These are phyloP conservation scores for Athene noctua DNA, from an alignment of 2,113 vertebrate species.

Conservation along the genomic window DNA sequence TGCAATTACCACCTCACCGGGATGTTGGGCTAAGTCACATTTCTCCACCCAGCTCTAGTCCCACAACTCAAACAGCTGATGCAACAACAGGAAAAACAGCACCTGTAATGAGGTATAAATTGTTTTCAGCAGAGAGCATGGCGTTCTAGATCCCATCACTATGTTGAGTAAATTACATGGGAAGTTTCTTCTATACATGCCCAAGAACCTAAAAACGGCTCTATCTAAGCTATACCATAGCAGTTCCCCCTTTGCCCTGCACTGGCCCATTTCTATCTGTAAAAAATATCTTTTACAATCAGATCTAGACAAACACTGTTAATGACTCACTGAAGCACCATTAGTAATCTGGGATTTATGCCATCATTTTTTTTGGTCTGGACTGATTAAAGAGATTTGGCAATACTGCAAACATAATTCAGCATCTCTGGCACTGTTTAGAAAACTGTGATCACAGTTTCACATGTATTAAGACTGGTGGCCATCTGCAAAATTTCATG, in stretches of 20 bases:
- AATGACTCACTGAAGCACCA: slow-evolving; percentile 27
- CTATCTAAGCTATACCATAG: not conserved
- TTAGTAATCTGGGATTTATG: slow-evolving; percentile 15
- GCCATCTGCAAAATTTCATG: slow-evolving; percentile 27
- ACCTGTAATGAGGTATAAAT: not conserved
- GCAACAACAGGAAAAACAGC: not conserved
- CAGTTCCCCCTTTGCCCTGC: not conserved
- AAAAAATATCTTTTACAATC: not conserved
- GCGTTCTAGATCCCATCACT: not conserved
- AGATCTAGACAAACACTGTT: not conserved
- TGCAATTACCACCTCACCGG: not conserved
- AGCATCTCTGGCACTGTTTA: slow-evolving; percentile 31
- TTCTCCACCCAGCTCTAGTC: not conserved
- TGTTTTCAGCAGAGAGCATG: not conserved
- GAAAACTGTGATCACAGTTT: slow-evolving; percentile 48
- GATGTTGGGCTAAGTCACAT: not conserved
- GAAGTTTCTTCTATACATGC: not conserved
- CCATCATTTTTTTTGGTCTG: slow-evolving; percentile 47
- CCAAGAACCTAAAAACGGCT: not conserved
- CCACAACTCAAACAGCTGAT: not conserved
- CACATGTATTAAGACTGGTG: not conserved
- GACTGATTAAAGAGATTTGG: slow-evolving; percentile 23
- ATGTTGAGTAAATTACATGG: not conserved
- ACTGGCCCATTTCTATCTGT: not conserved
- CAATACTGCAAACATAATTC: slow-evolving; percentile 30